Evolutionary conservation across 2,797 vertebrate species (phyloP), one percentile per base, ranked within the genome.

Genomic region (Huso huso): DNA sequence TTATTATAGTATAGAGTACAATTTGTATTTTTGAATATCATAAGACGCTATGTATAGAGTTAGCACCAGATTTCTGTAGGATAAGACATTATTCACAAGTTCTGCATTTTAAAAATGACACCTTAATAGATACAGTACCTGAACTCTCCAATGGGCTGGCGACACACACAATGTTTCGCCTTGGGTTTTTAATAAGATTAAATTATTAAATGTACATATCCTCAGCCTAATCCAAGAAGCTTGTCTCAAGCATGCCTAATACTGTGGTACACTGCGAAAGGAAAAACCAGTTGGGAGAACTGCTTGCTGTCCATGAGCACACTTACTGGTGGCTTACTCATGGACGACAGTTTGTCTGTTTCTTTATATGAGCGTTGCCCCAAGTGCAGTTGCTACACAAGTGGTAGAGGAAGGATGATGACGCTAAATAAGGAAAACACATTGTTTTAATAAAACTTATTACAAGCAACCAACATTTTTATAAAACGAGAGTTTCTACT

Each of bases 11-110:
- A 85, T 87, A 88, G 85, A 88, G 84, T 83, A 82, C 86, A 88
- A 87, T 80, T 71, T 80, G 87, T 91, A 89, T 89, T 89, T 90
- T 90, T 37, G 37, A 83, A 87, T 86, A 88, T 89, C 89, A 91
- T 87, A 84, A 82, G 77, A 84, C 81, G 87, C 83, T 90, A 84
- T 18, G 18, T 18, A 18, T 89, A 88, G 84, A 91, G 66, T 82
- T 86, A 81, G 82, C 87, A 84, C 85, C 82, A 77, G 77, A 77
- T 87, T 77, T 77, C 82, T 87, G 80, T 89, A 85, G 83, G 87
- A 85, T 84, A 85, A 75, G 81, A 84, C 86, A 87, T 83, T 82
- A 86, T 84, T 87, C 85, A 86, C 84, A 86, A 86, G 82, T 75
- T 77, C 77, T 80, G 77, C 78, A 86, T 72, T 64, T 18, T 37